Conservation (phyloP, 2,113 vertebrate genomes). For the Thamnophis sirtalis region DNA sequence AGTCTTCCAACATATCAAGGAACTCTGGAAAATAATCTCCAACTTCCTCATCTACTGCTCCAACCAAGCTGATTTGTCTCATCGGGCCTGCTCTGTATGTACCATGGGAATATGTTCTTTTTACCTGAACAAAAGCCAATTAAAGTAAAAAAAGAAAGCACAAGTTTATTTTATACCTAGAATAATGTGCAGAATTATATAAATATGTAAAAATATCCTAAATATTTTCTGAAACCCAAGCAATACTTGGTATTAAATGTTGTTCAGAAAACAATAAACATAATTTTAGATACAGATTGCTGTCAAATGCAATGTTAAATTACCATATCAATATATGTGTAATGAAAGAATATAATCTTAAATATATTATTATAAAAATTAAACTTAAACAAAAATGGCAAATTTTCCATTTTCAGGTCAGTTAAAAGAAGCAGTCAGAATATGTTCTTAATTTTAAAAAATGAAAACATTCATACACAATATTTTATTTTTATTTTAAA, state of each 20-base stretch:
- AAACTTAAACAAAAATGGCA: not conserved
- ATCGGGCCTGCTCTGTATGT: slow-evolving; percentile 96
- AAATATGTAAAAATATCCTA: not conserved
- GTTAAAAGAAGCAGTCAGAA: not conserved
- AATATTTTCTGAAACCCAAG: not conserved
- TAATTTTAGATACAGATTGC: not conserved
- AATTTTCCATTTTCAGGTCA: not conserved
- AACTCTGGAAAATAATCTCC: slow-evolving; percentile 97
- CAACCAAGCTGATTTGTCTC: slow-evolving; percentile 97
- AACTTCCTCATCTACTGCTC: slow-evolving; percentile 97
- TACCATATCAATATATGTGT: not conserved
- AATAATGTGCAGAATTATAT: not conserved
- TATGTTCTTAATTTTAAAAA: not conserved
- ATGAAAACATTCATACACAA: not conserved
- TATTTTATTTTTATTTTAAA: not conserved
- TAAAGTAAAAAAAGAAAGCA: slow-evolving; percentile 12
- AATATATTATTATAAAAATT: not conserved
- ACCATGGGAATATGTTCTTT: slow-evolving; percentile 94
- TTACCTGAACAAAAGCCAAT: slow-evolving; percentile 78
- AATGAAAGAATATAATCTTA: not conserved
- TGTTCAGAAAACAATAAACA: not conserved
- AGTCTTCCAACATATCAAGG: slow-evolving; percentile 90
- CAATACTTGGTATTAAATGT: not conserved
- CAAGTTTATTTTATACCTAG: not conserved
- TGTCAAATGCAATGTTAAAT: not conserved